Evolutionary conservation across 2,888 invertebrate genomes (phyloP).

Genomic region (Nephrotoma guestfalica): DNA sequence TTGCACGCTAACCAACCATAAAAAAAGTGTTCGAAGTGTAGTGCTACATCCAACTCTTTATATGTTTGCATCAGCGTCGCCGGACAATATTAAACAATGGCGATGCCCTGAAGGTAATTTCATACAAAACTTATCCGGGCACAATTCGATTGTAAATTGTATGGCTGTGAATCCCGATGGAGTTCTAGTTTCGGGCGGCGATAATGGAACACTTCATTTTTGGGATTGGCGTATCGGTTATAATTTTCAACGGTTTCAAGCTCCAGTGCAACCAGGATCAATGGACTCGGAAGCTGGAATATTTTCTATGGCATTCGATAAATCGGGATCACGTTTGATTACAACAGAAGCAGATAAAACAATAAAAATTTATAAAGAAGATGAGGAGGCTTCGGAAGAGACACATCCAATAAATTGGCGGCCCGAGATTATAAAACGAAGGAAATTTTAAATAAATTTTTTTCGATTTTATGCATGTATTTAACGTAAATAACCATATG

Average conservation of each 20-base stretch:
- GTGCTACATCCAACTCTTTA: conserved; percentile 65
- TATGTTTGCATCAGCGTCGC: conserved; percentile 95
- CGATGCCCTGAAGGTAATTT: conserved; percentile 96
- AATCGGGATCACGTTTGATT: conserved; percentile 85
- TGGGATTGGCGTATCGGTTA: conserved; percentile 99
- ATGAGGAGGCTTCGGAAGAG: conserved; percentile 91
- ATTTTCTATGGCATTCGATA: conserved; percentile 89
- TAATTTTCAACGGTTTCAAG: conserved; percentile 79
- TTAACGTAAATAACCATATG: background rate
- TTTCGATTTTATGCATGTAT: background rate
- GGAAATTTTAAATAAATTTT: conserved; percentile 56
- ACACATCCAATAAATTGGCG: conserved; percentile 95
- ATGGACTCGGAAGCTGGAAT: conserved; percentile 99
- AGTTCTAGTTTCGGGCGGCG: conserved; percentile 93
- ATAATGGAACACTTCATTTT: conserved; percentile 92
- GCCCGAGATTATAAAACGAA: conserved; percentile 86
- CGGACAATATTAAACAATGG: conserved; percentile 99
- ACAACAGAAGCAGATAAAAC: conserved; percentile 99
- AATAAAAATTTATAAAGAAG: conserved; percentile 96
- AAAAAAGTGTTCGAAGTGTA: conserved; percentile 79
- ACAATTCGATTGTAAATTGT: conserved; percentile 95
- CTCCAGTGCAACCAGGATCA: conserved; percentile 94
- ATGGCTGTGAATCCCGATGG: conserved; percentile 90
- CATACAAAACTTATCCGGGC: conserved; percentile 91
- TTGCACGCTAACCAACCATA: conserved; percentile 95